Evolutionary conservation across 2,888 invertebrate species (phyloP).

Genomic region (Phoronis australis): DNA sequence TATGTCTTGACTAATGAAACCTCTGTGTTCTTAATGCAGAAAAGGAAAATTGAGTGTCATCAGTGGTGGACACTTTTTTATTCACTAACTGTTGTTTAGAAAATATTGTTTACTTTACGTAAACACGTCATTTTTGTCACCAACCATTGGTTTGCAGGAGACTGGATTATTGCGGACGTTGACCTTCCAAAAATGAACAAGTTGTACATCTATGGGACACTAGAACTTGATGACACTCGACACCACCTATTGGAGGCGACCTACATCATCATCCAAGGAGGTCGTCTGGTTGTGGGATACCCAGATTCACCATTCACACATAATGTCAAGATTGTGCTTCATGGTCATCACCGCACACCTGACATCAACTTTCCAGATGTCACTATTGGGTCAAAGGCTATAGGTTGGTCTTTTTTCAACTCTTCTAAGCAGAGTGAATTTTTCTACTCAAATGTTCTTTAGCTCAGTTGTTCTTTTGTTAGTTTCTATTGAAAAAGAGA

Average conservation of each 20-base stretch:
- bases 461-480: background rate
- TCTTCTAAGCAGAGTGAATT: background rate
- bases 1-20: too few species aligned
- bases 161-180: slow-evolving; percentile 24
- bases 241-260: slow-evolving; percentile 20
- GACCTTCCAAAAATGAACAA: slow-evolving; percentile 16
- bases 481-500: background rate
- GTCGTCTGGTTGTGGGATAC: slow-evolving; percentile 25
- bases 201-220: slow-evolving; percentile 20
- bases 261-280: slow-evolving; percentile 25
- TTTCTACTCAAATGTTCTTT: slow-evolving; percentile 1
- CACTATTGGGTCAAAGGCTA: slow-evolving; percentile 23
- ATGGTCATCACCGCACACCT: slow-evolving; percentile 18
- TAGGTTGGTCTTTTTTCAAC: slow-evolving; percentile 25
- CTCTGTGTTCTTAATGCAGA: too few species aligned
- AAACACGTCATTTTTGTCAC: background rate
- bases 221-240: slow-evolving; percentile 18
- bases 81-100: too few species aligned
- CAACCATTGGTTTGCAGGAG: slow-evolving; percentile 15
- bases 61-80: too few species aligned
- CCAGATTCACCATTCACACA: slow-evolving; percentile 20
- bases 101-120: too few species aligned
- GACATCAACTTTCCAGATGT: slow-evolving; percentile 16
- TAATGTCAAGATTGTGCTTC: slow-evolving; percentile 17
- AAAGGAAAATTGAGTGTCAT: too few species aligned